phyloP scores from a whole-genome alignment of 2,113 vertebrate genomes.

The Pedetes capensis region DNA sequence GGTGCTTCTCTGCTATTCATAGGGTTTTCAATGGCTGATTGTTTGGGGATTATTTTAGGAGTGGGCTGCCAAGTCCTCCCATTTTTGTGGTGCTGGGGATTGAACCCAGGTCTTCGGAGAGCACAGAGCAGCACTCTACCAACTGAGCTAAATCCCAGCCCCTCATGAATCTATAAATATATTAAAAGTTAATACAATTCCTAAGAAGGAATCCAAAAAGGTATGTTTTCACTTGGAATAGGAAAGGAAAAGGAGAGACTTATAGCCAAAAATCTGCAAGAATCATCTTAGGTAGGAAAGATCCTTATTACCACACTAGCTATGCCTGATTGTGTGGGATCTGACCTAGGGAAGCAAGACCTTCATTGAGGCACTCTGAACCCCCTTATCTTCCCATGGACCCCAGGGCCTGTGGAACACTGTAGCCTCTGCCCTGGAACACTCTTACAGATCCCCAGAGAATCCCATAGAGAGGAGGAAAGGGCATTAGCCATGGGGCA shows the following conservation, averaged over 20 bases:
- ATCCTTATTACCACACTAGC: background rate
- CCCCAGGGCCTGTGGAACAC: too few species aligned
- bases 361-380: background rate
- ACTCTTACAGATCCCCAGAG: background rate
- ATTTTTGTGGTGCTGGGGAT: too few species aligned
- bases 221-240: background rate
- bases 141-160: too few species aligned
- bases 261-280: background rate
- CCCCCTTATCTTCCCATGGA: too few species aligned
- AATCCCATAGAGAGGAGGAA: background rate
- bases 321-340: background rate
- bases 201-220: background rate
- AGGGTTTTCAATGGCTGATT: too few species aligned
- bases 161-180: background rate
- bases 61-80: too few species aligned
- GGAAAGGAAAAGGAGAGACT: background rate
- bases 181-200: background rate
- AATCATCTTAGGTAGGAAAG: background rate
- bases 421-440: background rate
- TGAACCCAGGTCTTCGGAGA: too few species aligned
- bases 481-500: background rate
- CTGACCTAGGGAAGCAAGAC: background rate
- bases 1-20: too few species aligned
- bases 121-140: too few species aligned
- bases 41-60: too few species aligned